phyloP scores from a whole-genome alignment of 1,140 invertebrate genomes.

The Diorhabda carinulata region DNA sequence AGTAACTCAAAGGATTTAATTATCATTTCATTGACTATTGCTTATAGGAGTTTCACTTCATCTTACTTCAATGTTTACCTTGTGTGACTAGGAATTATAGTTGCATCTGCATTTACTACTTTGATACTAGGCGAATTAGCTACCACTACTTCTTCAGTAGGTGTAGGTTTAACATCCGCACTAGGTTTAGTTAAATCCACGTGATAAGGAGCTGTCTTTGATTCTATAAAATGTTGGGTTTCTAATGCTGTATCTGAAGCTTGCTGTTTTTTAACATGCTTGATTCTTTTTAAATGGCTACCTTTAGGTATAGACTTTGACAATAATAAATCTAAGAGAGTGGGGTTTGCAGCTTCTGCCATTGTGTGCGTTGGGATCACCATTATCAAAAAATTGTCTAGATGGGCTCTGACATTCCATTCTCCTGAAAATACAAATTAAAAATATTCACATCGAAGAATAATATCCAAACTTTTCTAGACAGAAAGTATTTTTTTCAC shows the following conservation, averaged over 20 bases:
- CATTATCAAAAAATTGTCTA: conserved; percentile 61
- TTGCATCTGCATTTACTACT: background rate
- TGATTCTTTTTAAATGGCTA: conserved; percentile 10
- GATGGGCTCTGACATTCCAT: conserved; percentile 59
- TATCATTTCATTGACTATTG: too few relatives aligned
- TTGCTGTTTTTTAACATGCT: conserved; percentile 12
- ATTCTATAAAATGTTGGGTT: conserved; percentile 44
- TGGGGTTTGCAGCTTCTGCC: conserved; percentile 19
- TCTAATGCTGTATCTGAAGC: conserved; percentile 25
- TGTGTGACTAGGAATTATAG: too few relatives aligned
- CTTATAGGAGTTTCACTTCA: too few relatives aligned
- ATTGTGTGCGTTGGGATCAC: conserved; percentile 51
- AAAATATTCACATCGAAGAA: background rate
- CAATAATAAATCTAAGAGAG: conserved; percentile 47
- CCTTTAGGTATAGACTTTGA: conserved; percentile 38
- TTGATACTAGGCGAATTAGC: background rate
- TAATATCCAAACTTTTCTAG: background rate
- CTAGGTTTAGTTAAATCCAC: conserved; percentile 40
- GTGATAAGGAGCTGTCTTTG: conserved; percentile 46
- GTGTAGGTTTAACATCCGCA: background rate
- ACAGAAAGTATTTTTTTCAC: background rate
- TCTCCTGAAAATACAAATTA: conserved; percentile 42
- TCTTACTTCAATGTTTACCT: too few relatives aligned
- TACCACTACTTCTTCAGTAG: background rate
- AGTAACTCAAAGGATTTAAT: too few relatives aligned